phyloP scores from a whole-genome alignment of 2,797 vertebrate genomes.

The Dendrocincla fuliginosa region DNA sequence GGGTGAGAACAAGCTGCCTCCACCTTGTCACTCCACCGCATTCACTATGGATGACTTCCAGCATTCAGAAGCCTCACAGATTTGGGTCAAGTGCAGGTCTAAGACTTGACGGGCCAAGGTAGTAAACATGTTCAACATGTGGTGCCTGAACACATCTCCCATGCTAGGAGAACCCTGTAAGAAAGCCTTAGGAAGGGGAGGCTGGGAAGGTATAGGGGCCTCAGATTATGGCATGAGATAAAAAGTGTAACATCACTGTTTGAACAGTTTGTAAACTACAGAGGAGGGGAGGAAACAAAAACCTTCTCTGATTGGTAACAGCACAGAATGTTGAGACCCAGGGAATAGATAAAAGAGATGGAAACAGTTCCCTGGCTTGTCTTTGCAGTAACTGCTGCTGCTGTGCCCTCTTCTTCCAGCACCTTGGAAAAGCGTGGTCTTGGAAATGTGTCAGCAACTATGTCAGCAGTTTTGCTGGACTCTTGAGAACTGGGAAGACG shows the following conservation, averaged over 20 bases:
- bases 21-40: fast-evolving
- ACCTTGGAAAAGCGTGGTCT: neutral
- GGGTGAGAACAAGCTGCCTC: neutral
- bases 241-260: neutral
- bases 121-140: neutral
- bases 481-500: neutral
- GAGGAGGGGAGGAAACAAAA: neutral
- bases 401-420: neutral
- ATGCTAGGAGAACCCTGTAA: neutral
- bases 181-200: neutral
- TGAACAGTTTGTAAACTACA: neutral
- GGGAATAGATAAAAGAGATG: neutral
- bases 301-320: neutral
- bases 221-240: neutral
- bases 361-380: neutral
- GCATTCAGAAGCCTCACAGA: neutral
- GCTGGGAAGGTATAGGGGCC: neutral
- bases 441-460: neutral
- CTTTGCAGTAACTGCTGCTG: neutral
- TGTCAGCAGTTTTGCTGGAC: neutral
- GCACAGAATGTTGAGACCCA: neutral
- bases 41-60: neutral
- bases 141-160: neutral
- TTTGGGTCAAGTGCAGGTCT: neutral
- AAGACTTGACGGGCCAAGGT: neutral